Percentiles rank a stretch among this genome's conserved stretches.
Conservation (phyloP, 1,140 invertebrate genomes). For the Meteorus sp. region DNA sequence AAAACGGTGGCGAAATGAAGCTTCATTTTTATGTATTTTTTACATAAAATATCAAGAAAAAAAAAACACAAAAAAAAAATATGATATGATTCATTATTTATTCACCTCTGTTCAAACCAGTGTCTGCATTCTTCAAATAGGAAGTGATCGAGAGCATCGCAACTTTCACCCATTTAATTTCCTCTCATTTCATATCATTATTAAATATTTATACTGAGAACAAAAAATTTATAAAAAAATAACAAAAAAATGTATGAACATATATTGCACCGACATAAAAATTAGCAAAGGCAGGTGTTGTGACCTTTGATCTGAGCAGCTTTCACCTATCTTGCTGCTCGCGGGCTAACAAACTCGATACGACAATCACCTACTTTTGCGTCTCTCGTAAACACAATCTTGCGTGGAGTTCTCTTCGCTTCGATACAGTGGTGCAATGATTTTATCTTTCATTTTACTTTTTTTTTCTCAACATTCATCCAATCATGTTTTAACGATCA, state of each 20-base stretch:
- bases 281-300: slow-evolving; percentile 24
- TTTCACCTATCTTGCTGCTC: slow-evolving; percentile 31
- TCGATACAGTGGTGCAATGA: no score
- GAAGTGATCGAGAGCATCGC: background rate
- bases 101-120: no score
- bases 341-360: slow-evolving; percentile 8
- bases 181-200: slow-evolving; percentile 8
- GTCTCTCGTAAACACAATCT: no score
- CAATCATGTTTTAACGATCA: no score
- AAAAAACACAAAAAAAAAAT: no score
- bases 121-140: no score
- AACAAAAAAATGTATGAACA: no score
- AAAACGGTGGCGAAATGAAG: slow-evolving; percentile 62
- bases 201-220: background rate
- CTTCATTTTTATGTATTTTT: slow-evolving; percentile 61
- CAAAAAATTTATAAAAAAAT: no score
- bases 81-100: no score
- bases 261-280: background rate
- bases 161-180: slow-evolving; percentile 21
- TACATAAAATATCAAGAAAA: slow-evolving; percentile 53
- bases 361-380: slow-evolving; percentile 20
- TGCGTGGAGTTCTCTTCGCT: no score
- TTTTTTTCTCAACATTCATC: no score
- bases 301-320: slow-evolving; percentile 30
- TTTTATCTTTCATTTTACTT: no score